Evolutionary conservation across 2,797 vertebrate species (phyloP).

Genomic region (Galaxias olidus): DNA sequence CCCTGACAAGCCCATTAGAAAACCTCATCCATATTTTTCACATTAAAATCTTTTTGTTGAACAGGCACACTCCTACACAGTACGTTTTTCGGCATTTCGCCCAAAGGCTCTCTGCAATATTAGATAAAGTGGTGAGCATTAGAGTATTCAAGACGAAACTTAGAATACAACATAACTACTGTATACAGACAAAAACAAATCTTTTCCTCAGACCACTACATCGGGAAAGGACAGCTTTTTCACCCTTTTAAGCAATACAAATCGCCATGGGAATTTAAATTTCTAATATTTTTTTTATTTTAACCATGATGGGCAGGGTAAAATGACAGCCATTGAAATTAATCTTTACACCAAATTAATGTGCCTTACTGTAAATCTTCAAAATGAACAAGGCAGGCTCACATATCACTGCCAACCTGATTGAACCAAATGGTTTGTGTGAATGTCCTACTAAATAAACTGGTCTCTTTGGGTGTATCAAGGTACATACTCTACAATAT

Average conservation of each 20-base stretch:
- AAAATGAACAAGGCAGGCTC: constrained; percentile 20
- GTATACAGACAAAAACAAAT: constrained; percentile 11
- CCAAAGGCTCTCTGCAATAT: neutral
- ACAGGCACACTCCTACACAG: neutral
- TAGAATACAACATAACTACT: neutral
- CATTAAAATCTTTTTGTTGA: constrained; percentile 4
- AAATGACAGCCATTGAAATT: constrained; percentile 67
- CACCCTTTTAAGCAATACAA: constrained; percentile 39
- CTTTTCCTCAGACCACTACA: too few relatives aligned
- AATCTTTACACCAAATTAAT: constrained; percentile 45
- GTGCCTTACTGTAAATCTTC: constrained; percentile 36
- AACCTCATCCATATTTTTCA: constrained; percentile 3
- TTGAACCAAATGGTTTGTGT: constrained; percentile 35
- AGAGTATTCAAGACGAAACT: neutral
- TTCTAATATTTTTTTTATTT: constrained; percentile 48
- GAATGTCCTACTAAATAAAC: constrained; percentile 32
- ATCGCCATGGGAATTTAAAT: constrained; percentile 54
- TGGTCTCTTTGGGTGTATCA: neutral
- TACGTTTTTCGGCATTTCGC: neutral
- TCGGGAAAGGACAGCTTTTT: too few relatives aligned
- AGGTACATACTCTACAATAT: constrained; percentile 9
- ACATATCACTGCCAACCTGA: constrained; percentile 24
- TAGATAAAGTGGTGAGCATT: neutral
- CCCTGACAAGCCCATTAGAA: constrained; percentile 23
- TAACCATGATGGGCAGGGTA: constrained; percentile 39